These are phyloP conservation scores for Balaeniceps rex DNA, from an alignment of 2,113 vertebrate genomes.

Conservation along the genomic window DNA sequence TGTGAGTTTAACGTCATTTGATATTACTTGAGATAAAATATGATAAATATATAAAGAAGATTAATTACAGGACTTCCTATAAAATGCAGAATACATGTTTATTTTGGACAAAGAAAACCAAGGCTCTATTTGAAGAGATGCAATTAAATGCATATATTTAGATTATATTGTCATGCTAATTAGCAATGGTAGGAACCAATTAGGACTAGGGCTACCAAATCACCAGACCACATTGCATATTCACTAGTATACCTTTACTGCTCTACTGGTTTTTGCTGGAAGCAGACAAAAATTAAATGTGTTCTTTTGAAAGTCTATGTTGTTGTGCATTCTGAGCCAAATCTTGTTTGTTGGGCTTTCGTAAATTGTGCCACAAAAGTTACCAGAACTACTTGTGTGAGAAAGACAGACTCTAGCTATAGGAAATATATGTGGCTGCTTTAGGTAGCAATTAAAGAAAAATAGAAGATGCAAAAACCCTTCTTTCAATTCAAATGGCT, in stretches of 20 bases:
- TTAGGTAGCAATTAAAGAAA: constrained; percentile 7
- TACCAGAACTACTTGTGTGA: not conserved
- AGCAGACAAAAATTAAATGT: not conserved
- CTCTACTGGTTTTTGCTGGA: not conserved
- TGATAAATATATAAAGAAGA: constrained; percentile 54
- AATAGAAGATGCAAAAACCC: not conserved
- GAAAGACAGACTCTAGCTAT: not conserved
- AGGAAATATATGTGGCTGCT: not conserved
- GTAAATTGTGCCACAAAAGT: not conserved
- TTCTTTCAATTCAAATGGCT: not conserved
- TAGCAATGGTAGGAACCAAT: constrained; percentile 31
- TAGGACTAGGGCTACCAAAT: constrained; percentile 32
- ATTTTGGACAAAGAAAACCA: constrained; percentile 18
- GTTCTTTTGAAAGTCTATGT: not conserved
- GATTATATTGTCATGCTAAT: constrained; percentile 60
- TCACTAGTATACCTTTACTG: constrained; percentile 10
- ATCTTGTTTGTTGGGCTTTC: not conserved
- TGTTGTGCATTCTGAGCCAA: not conserved
- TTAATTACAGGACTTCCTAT: constrained; percentile 52
- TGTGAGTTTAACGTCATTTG: constrained; percentile 32
- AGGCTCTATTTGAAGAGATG: constrained; percentile 5
- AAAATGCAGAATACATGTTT: constrained; percentile 5
- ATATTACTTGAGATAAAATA: constrained; percentile 44
- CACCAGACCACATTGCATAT: constrained; percentile 11
- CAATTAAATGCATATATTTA: constrained; percentile 57